phyloP scores from a whole-genome alignment of 2,113 vertebrate genomes.

The Menura novaehollandiae region DNA sequence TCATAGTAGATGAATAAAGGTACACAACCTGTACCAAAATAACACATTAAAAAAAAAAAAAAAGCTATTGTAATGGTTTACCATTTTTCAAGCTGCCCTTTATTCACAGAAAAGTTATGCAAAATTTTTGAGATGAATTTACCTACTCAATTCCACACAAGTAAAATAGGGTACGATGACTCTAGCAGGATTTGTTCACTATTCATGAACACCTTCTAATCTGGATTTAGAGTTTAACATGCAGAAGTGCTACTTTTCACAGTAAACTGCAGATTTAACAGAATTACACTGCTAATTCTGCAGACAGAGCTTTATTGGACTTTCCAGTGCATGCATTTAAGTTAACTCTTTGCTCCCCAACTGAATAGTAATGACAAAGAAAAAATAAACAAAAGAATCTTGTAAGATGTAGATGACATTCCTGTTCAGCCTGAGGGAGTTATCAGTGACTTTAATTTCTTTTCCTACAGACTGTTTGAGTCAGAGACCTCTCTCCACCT shows the following conservation, averaged over 20 bases:
- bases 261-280: slow-evolving; percentile 37
- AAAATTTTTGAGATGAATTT: neutral
- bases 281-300: slow-evolving; percentile 47
- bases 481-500: neutral
- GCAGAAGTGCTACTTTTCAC: slow-evolving; percentile 3
- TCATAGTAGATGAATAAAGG: neutral
- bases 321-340: neutral
- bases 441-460: neutral
- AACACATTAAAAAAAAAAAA: neutral
- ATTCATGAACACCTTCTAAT: slow-evolving; percentile 30
- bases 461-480: neutral
- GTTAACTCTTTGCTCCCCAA: neutral
- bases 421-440: neutral
- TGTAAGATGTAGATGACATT: neutral
- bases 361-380: neutral
- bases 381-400: neutral
- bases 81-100: neutral
- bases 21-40: neutral
- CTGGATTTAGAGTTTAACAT: slow-evolving; percentile 46
- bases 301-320: neutral
- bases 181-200: slow-evolving; percentile 3
- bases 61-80: neutral
- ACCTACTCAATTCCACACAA: neutral
- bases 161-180: neutral
- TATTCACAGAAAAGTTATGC: neutral